Evolutionary conservation across 2,113 vertebrate species (phyloP), one percentile per base, ranked within the genome.

Genomic region (Lichenostomus cassidix): DNA sequence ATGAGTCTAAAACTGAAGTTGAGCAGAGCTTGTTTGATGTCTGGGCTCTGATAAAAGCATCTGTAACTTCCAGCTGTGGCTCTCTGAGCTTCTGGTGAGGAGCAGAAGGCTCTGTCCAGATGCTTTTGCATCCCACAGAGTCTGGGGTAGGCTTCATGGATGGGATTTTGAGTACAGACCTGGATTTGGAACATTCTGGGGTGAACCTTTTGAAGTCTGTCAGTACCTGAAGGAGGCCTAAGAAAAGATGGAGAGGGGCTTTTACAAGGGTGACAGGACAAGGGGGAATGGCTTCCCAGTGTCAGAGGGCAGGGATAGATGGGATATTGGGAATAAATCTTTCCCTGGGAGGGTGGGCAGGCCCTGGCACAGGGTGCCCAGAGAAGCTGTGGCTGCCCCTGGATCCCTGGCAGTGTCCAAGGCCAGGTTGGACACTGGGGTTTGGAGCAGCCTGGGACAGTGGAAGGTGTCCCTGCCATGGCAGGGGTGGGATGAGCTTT

Each of bases 401-500:
- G 50, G 24, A 81, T 39, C 77, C 77, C 77, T 81, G 86, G 52
- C 15, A 89, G 46, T 59, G 77, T 1, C 68, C 69, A 24, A 74
- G 52, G 68, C 52, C 77, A 74, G 68, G 60, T 1, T 82, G 84
- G 63, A 46, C 21, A 19, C 10, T 37, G 37, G 55, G 39, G 23
- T 6, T 58, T 0, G 77, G 69, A 74, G 33, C 77, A 67, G 5
- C 52, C 60, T 67, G 77, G 60, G 46, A 6, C 13, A 10, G 69
- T 24, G 77, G 69, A 0, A 82, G 44, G 24, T n/a, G 87, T 75
- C 60, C 39, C 46, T 89, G 60, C 35, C 63, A 37, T 37, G 50
- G 44, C 35, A 13, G 59, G 44, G 37, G 27, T 19, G 76, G 37
- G 1, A 16, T 3, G 3, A 2, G 1, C 1, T 82, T 21, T 74